A percentile compares a stretch with the other conserved stretches of the same genome.
Evolutionary conservation across 2,797 vertebrate species (phyloP).

Genomic region (Aotus griseimembra): DNA sequence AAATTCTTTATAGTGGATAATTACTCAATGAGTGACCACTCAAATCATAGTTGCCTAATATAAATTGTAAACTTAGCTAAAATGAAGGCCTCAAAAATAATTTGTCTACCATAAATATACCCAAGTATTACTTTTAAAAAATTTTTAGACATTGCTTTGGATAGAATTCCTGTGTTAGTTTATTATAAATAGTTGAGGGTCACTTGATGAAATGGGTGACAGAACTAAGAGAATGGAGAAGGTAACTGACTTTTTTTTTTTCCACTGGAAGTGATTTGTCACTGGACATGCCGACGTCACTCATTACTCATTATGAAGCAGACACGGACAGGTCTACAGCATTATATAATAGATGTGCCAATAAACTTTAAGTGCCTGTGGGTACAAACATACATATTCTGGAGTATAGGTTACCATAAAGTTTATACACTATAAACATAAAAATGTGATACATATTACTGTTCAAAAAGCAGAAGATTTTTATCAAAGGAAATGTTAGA

Average conservation of each 20-base stretch:
- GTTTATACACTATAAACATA: not conserved
- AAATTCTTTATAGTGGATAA: conserved; percentile 48
- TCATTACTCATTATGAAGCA: not conserved
- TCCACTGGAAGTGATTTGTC: not conserved
- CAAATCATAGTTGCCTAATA: not conserved
- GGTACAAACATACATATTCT: not conserved
- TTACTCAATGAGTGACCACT: not conserved
- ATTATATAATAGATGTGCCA: not conserved
- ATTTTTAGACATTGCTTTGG: not conserved
- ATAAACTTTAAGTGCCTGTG: not conserved
- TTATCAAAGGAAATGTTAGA: conserved; percentile 27
- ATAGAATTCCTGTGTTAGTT: not conserved
- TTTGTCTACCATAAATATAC: not conserved
- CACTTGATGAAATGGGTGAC: not conserved
- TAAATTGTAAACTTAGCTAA: conserved; percentile 38
- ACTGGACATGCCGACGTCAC: not conserved
- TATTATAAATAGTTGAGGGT: not conserved
- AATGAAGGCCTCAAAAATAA: conserved; percentile 32
- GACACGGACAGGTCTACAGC: not conserved
- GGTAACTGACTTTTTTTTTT: not conserved
- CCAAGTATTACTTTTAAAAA: not conserved
- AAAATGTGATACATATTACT: conserved; percentile 32
- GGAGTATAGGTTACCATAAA: not conserved
- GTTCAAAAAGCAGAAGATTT: conserved; percentile 39
- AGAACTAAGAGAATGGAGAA: not conserved